Base-by-base conservation (phyloP, 2,888 invertebrate genomes). In the Chymomyza procnemis region DNA sequence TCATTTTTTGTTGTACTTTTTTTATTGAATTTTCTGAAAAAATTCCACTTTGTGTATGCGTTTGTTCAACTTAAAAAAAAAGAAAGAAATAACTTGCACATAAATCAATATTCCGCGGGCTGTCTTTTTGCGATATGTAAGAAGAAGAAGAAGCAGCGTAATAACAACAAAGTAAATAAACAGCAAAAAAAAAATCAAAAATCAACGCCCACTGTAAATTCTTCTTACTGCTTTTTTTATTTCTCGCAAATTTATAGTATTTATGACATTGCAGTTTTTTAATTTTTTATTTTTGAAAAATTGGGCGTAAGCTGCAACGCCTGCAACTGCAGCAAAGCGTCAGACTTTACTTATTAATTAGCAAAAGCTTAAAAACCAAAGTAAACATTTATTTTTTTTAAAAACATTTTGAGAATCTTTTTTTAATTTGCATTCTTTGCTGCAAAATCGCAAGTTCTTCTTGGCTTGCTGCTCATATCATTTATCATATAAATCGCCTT, bases 291-390 rank as follows among this genome's bases (percentile, higher is more conserved):
- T 14, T 63, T 47, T 55, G 47, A 19, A 34, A 34, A 41, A 47
- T 54, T 18, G 21, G 54, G 54, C 54, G 54, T 54, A 19, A 18
- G 14, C 54, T 5, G 19, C 21, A 14, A 21, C 54, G 54, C 18
- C 54, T 21, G 54, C 18, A 18, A 6, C 21, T 52, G 19, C 18
- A 52, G 1, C 52, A n/a, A 52, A 52, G 4, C 64, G 73, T 69
- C 34, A 69, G 76, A 78, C 69, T 61, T 85, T 83, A 83, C 83
- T 82, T 82, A 82, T 82, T 82, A 82, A 82, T 82, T 85, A 82
- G 85, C 62, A 77, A 69, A 73, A 73, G 71, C 34, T 12, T 41
- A 9, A 12, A 1, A 54, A 18, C 21, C 21, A 54, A 54, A 54
- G 34, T 18, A 21, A 54, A 54, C 18, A 54, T 4, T 21, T n/a